Base-by-base conservation (phyloP, 2,797 vertebrate species). In the Monodelphis domestica region DNA sequence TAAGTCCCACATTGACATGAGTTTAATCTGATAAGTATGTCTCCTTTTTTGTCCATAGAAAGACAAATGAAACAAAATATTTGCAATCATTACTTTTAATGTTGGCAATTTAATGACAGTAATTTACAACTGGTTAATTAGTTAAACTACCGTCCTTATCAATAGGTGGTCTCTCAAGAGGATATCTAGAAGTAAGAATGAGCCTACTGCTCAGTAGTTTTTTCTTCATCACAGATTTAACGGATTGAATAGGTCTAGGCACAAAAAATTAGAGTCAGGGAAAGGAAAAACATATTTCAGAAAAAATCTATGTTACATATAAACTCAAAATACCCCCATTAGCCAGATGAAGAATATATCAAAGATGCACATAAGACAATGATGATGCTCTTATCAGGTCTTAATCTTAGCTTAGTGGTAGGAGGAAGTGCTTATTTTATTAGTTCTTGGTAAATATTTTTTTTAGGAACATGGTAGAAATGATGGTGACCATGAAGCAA, bases 401-500 rank as follows among this genome's bases (percentile, higher is more conserved):
- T 3, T 30, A 53, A 4, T 54, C 9, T 17, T 5, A 38, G 84
- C 53, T 88, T 51, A 5, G 6, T 52, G 7, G 15, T 9, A 17
- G 15, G 29, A 0, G 2, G 12, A 1, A 15, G 1, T 89, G 38
- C 5, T 53, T 6, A 53, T 92, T 91, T 70, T 12, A 53, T 90
- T 53, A 59, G 53, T 84, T 89, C 91, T 84, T 84, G 38, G 28
- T 26, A 53, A n/a, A n/a, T 93, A 88, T 3, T 89, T 59, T 51
- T 91, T 84, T 84, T 45, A 84, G 33, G 33, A 9, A 29, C 59
- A 59, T 14, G 59, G 90, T 51, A 24, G 24, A 90, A 92, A 55
- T 70, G 63, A 88, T 26, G 89, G 57, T 63, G 56, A 93, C 93
- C 95, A 87, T 90, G 88, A 88, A 29, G 30, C 63, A 57, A 95